phyloP scores from a whole-genome alignment of 1,140 invertebrate species.

The Epicauta chinensis region DNA sequence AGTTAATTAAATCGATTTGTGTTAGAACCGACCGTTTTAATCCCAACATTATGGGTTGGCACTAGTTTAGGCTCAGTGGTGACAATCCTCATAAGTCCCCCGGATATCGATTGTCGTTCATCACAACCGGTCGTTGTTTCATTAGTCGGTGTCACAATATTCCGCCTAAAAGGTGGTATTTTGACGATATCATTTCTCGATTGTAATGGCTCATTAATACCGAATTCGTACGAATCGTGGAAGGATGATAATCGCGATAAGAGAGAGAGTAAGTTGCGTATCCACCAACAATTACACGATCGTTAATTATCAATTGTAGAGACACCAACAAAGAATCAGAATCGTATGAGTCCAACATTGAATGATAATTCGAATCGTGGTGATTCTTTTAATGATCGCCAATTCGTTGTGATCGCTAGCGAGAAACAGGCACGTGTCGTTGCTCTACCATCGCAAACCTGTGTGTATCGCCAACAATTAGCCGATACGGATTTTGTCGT shows the following conservation, averaged over 20 bases:
- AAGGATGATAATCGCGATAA: conserved; percentile 69
- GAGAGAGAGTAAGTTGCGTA: conserved; percentile 54
- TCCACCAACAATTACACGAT: neutral
- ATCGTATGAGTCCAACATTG: conserved; percentile 70
- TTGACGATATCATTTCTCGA: conserved; percentile 93
- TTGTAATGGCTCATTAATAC: conserved; percentile 81
- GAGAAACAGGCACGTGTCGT: conserved; percentile 94
- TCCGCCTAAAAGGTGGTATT: conserved; percentile 90
- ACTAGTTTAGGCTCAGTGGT: conserved; percentile 93
- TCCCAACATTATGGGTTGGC: conserved; percentile 91
- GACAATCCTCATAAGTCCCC: conserved; percentile 82
- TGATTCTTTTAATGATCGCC: conserved; percentile 66
- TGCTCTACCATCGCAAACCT: conserved; percentile 90
- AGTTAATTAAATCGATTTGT: conserved; percentile 13
- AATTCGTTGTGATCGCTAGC: conserved; percentile 88
- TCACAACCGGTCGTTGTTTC: conserved; percentile 86
- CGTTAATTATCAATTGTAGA: conserved; percentile 35
- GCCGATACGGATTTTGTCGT: conserved; percentile 87
- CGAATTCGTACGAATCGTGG: conserved; percentile 80
- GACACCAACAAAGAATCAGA: conserved; percentile 57
- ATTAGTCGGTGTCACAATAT: conserved; percentile 86
- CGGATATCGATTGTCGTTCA: conserved; percentile 70
- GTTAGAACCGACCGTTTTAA: conserved; percentile 63
- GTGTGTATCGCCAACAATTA: conserved; percentile 76
- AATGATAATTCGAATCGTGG: conserved; percentile 44